Evolutionary conservation across 2,797 vertebrate genomes (phyloP).

Genomic region (Pteronotus mesoamericanus): DNA sequence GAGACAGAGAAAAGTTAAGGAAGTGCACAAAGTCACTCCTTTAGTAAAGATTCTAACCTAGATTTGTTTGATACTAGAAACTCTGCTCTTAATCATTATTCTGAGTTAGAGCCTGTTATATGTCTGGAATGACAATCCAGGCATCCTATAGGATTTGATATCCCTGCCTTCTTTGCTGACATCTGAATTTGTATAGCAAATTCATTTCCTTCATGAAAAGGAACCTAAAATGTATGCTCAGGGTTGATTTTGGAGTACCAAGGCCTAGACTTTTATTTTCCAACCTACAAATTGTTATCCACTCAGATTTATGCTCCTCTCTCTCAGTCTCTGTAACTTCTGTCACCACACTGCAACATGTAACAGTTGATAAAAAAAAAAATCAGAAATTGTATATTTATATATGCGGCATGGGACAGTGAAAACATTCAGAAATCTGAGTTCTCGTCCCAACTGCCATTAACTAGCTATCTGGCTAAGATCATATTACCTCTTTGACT

Average conservation of each 20-base stretch:
- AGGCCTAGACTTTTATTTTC: background rate
- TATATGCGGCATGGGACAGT: background rate
- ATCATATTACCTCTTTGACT: background rate
- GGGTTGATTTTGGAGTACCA: background rate
- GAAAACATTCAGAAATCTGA: background rate
- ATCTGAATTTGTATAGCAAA: background rate
- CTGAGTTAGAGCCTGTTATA: background rate
- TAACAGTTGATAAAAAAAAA: background rate
- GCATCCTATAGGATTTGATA: background rate
- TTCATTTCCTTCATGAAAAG: background rate
- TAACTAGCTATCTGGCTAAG: background rate
- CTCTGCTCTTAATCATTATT: background rate
- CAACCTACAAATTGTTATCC: background rate
- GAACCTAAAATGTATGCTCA: background rate
- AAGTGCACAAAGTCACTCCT: background rate
- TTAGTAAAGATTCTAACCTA: background rate
- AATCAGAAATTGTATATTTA: slow-evolving; percentile 10
- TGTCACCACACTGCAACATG: background rate
- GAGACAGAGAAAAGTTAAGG: background rate
- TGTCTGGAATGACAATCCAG: background rate
- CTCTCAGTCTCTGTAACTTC: background rate
- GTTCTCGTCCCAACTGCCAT: background rate
- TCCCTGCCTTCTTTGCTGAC: background rate
- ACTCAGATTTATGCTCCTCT: background rate
- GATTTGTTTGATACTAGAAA: background rate